These are phyloP conservation scores for Lypha dubia DNA, from an alignment of 2,888 invertebrate species.

Conservation along the genomic window DNA sequence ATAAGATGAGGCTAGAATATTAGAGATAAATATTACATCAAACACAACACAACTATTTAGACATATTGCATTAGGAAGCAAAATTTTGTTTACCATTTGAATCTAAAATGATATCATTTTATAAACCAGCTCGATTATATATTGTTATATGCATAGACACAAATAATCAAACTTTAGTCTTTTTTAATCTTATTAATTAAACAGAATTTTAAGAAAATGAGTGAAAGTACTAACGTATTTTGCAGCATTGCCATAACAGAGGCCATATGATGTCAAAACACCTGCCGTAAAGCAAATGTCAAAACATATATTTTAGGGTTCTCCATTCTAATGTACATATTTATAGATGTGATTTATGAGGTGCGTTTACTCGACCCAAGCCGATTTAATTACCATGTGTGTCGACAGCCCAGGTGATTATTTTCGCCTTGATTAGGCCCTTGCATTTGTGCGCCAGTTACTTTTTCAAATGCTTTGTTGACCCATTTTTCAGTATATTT, in stretches of 20 bases:
- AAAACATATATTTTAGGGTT: constrained; percentile 24
- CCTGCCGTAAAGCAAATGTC: background rate
- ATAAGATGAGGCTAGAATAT: background rate
- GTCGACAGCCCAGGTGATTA: too few species aligned
- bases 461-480: too few species aligned
- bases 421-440: too few species aligned
- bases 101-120: background rate
- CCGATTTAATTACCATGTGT: too few species aligned
- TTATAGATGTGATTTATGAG: background rate
- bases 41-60: background rate
- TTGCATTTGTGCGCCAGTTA: too few species aligned
- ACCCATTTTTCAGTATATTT: too few species aligned
- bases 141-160: background rate
- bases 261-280: constrained; percentile 21
- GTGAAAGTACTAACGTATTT: constrained; percentile 63
- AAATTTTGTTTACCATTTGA: background rate
- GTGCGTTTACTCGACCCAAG: too few species aligned
- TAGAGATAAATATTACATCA: background rate
- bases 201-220: constrained; percentile 30
- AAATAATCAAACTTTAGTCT: background rate
- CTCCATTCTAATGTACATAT: background rate
- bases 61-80: background rate
- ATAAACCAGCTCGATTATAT: background rate
- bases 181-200: constrained; percentile 12
- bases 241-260: constrained; percentile 43